These are phyloP conservation scores for Zaprionus ornatus DNA, from an alignment of 1,140 invertebrate genomes.

Conservation along the genomic window DNA sequence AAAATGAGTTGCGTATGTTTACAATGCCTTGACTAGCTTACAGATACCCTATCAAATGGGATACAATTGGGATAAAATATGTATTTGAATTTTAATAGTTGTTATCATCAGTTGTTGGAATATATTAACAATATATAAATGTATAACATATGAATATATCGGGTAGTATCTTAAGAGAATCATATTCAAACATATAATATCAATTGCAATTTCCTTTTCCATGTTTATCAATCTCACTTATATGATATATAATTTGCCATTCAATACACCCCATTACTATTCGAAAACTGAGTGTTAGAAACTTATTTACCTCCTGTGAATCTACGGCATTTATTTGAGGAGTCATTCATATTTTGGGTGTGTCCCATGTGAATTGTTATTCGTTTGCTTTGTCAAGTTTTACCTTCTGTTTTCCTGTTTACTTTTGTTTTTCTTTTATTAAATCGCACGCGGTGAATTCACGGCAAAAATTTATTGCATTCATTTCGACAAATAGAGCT, in stretches of 20 bases:
- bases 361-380: constrained; percentile 46
- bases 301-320: constrained; percentile 50
- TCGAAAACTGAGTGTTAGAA: constrained; percentile 8
- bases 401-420: constrained; percentile 9
- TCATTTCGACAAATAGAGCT: constrained; percentile 40
- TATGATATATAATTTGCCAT: background rate
- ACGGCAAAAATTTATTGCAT: constrained; percentile 66
- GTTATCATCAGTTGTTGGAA: no score
- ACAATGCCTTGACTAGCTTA: background rate
- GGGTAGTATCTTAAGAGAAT: no score
- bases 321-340: constrained; percentile 52
- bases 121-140: no score
- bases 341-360: constrained; percentile 50
- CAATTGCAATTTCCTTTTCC: no score
- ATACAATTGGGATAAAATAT: no score
- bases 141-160: no score
- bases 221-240: no score
- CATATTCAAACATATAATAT: no score
- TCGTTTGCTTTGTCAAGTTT: constrained; percentile 17
- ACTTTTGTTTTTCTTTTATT: constrained; percentile 43
- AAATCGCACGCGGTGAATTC: constrained; percentile 34
- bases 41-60: background rate
- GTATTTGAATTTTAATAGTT: no score
- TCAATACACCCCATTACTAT: background rate
- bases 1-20: background rate